Evolutionary conservation across 2,797 vertebrate species (phyloP).

Genomic region (Chloroceryle inda): DNA sequence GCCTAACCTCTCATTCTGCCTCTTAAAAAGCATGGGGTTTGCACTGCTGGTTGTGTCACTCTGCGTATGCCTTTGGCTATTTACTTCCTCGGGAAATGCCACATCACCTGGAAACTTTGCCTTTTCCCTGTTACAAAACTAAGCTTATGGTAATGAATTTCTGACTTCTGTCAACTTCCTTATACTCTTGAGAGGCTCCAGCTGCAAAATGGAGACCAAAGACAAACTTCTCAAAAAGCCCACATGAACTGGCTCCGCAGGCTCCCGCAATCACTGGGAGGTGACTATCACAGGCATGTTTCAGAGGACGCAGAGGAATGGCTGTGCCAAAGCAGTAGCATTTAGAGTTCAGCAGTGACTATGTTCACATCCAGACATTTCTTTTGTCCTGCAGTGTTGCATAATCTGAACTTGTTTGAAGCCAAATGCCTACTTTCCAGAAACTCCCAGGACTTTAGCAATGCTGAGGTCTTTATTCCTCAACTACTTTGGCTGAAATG

Average conservation of each 20-base stretch:
- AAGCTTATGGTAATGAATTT: neutral
- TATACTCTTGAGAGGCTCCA: neutral
- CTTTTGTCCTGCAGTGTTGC: neutral
- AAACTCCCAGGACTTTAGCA: neutral
- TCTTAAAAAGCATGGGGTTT: neutral
- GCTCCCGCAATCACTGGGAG: neutral
- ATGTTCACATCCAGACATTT: neutral
- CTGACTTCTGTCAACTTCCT: neutral
- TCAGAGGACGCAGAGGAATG: neutral
- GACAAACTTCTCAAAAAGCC: neutral
- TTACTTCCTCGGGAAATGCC: constrained; percentile 1
- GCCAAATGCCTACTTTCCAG: neutral
- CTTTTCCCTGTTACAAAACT: neutral
- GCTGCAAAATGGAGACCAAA: neutral
- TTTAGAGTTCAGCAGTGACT: neutral
- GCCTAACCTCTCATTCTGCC: neutral
- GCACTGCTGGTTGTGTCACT: neutral
- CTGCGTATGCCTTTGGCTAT: neutral
- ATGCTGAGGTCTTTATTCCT: constrained; percentile 5
- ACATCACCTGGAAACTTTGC: neutral
- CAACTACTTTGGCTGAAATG: constrained; percentile 10
- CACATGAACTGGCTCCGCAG: neutral
- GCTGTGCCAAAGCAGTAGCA: neutral
- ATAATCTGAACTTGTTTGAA: neutral
- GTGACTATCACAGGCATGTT: neutral